Percentiles rank a stretch among this genome's conserved stretches.
phyloP scores from a whole-genome alignment of 64 coral and sea anemone species.

The Montipora foliosa region DNA sequence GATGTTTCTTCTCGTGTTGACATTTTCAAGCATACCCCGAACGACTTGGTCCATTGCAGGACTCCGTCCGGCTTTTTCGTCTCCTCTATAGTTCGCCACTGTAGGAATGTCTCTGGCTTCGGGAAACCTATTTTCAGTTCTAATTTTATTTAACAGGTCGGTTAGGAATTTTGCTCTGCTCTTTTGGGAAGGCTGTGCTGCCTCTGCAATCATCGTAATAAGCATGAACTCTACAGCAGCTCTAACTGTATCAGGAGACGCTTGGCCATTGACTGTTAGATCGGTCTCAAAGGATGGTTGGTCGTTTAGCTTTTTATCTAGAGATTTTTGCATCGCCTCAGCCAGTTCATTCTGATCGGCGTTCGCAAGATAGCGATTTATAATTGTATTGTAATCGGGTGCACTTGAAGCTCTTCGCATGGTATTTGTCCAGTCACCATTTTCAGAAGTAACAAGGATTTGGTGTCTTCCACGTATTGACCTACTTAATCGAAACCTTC shows the following conservation, averaged over 20 bases:
- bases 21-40: not conserved
- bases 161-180: conserved; percentile 18
- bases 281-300: conserved; percentile 36
- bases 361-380: not conserved
- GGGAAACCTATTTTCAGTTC: conserved; percentile 9
- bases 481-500: conserved; percentile 40
- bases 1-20: not conserved
- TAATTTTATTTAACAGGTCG: conserved; percentile 3
- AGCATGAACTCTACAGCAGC: conserved; percentile 57
- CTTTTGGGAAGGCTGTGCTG: conserved; percentile 37
- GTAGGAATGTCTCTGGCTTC: conserved; percentile 1
- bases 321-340: conserved; percentile 6
- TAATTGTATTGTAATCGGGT: conserved; percentile 54
- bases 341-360: not conserved
- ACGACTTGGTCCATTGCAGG: not conserved
- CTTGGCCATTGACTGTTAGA: not conserved
- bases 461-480: not conserved
- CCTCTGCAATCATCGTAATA: conserved; percentile 59
- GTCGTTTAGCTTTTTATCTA: not conserved
- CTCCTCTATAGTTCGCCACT: conserved; percentile 1
- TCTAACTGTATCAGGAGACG: conserved; percentile 24
- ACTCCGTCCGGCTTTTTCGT: conserved; percentile 13
- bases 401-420: not conserved
- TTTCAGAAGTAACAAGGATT: not conserved
- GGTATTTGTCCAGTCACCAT: conserved; percentile 57